Conservation (phyloP, 2,113 vertebrate species). For the Anguilla rostrata region DNA sequence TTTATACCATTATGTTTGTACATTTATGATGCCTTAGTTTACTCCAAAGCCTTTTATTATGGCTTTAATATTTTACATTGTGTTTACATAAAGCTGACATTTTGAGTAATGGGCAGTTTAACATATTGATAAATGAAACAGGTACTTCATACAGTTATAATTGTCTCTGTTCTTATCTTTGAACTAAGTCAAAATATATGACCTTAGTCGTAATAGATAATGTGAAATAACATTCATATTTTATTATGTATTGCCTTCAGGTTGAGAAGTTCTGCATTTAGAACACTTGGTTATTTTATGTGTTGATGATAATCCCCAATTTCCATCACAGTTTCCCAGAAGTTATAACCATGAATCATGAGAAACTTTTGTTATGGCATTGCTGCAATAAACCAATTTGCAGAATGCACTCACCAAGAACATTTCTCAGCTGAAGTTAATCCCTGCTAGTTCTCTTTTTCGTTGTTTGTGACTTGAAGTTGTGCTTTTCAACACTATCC, state of each 20-base stretch:
- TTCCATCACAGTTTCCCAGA: neutral
- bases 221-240: neutral
- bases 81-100: conserved; percentile 1
- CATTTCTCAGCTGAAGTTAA: neutral
- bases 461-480: neutral
- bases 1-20: conserved; percentile 2
- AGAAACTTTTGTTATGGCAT: neutral
- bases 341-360: neutral
- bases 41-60: conserved; percentile 1
- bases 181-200: neutral
- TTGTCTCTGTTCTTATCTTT: neutral
- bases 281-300: neutral
- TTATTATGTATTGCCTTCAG: neutral
- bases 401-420: neutral
- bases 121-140: neutral
- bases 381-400: neutral
- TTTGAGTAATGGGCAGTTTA: neutral
- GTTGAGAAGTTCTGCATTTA: neutral
- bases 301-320: neutral
- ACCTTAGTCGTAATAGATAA: neutral
- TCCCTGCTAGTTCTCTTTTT: neutral
- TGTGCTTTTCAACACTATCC: neutral
- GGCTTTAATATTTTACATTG: conserved; percentile 2
- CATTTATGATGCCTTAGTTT: neutral
- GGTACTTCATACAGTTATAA: neutral